Evolutionary conservation across 2,797 vertebrate genomes (phyloP).

Genomic region (Rhincodon typus): DNA sequence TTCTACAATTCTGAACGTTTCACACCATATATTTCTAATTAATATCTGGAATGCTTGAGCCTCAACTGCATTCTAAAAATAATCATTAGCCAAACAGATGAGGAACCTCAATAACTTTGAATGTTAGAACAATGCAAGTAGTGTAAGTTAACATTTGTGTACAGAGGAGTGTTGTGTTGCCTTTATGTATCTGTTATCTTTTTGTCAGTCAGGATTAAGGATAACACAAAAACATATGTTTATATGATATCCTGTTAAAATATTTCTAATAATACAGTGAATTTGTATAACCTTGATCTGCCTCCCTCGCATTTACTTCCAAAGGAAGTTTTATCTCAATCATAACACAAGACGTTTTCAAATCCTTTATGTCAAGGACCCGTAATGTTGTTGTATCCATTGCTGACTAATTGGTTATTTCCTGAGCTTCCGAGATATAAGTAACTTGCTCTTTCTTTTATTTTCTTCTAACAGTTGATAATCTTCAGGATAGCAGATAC

Average conservation of each 20-base stretch:
- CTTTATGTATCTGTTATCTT: slow-evolving; percentile 25
- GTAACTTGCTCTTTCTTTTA: background rate
- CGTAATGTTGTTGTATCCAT: background rate
- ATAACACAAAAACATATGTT: slow-evolving; percentile 7
- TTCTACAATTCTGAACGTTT: background rate
- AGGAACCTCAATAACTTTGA: background rate
- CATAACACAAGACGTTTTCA: slow-evolving; percentile 26
- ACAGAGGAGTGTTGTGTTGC: background rate
- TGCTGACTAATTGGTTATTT: slow-evolving; percentile 14
- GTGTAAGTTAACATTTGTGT: background rate
- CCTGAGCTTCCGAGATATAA: background rate
- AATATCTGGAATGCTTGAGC: background rate
- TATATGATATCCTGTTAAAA: slow-evolving; percentile 28
- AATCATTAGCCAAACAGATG: background rate
- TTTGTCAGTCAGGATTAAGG: slow-evolving; percentile 8
- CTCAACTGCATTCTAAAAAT: background rate
- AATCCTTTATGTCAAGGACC: slow-evolving; percentile 21
- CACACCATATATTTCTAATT: background rate
- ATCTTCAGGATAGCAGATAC: background rate
- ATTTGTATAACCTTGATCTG: slow-evolving; percentile 35
- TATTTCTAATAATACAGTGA: slow-evolving; percentile 10
- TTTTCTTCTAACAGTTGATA: background rate
- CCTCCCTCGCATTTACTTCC: slow-evolving; percentile 14
- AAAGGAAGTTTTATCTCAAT: slow-evolving; percentile 28
- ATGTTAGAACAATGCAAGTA: slow-evolving; percentile 1